Base-by-base conservation (phyloP, 2,888 invertebrate species). In the Hyles lineata region DNA sequence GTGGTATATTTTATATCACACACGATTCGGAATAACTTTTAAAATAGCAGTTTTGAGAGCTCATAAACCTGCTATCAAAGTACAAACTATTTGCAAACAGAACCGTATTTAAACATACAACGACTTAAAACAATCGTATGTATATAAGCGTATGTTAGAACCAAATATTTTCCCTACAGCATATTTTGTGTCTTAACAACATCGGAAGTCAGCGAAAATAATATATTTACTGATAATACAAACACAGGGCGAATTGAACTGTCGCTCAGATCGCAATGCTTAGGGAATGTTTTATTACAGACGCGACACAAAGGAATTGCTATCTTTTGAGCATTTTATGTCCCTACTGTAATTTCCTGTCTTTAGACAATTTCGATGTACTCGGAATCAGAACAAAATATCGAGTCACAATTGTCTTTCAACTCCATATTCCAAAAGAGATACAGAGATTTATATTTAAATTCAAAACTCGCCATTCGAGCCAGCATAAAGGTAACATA, bases 221-320 rank as follows among this genome's bases (percentile, higher is more conserved):
- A 67, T 63, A 43, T 63, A 50, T 67, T 67, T 50, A 17, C 17
- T 67, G 67, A 50, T 67, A 67, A 62, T 61, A 67, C 50, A 67
- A 67, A 67, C 43, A 67, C 43, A 67, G 67, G 43, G 43, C 50
- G 67, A 67, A 67, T 67, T 67, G 67, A 67, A 67, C 67, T 67
- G 67, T 67, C 67, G 67, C 67, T 67, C 67, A 67, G 23, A 67
- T 50, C 67, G 67, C 43, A 21, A 35, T 35, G 67, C n/a, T 67
- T 6, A n/a, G 50, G 23, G 67, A 67, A 50, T 67, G 50, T 67
- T 67, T 67, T 67, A 67, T 67, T 67, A 67, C 50, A 23, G 43
- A 43, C 23, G 67, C 50, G 50, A 17, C 50, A 67, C 67, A 67
- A 67, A 67, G 67, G 67, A 50, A 50, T 50, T 7, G 23, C 50